phyloP scores from a whole-genome alignment of 2,888 invertebrate species.

The Lymantria monacha region DNA sequence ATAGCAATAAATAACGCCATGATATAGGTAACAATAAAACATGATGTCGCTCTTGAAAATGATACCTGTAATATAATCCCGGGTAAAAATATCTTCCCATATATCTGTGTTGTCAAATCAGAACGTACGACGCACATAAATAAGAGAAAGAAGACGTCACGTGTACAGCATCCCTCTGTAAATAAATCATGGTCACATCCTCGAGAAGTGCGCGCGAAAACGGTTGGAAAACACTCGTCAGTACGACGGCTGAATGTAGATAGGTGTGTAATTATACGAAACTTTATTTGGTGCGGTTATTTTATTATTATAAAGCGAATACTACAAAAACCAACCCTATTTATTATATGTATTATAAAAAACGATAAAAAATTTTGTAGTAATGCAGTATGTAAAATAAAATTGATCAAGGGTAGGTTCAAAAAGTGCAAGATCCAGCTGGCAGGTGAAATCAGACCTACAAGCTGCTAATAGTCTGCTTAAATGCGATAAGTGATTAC shows the following conservation, averaged over 20 bases:
- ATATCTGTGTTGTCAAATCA: conserved; percentile 58
- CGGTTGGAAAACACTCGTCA: conserved; percentile 69
- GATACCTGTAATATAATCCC: conserved; percentile 7
- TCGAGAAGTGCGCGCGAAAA: conserved; percentile 59
- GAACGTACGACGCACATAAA: conserved; percentile 54
- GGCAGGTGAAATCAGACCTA: no score
- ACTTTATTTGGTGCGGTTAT: background rate
- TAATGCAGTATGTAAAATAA: no score
- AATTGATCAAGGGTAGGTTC: no score
- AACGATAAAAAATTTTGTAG: no score
- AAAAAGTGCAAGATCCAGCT: no score
- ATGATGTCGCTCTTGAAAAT: background rate
- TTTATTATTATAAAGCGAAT: background rate
- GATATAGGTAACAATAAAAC: no score
- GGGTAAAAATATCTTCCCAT: conserved; percentile 25
- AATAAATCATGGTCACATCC: conserved; percentile 61
- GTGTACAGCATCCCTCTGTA: conserved; percentile 40
- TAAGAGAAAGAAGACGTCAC: conserved; percentile 45
- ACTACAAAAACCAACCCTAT: background rate
- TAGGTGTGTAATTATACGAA: conserved; percentile 37
- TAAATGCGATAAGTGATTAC: no score
- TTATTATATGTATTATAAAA: no score
- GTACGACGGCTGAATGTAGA: conserved; percentile 59
- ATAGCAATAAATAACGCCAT: no score
- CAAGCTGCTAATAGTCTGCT: no score